phyloP scores from a whole-genome alignment of 2,797 vertebrate species.

The Muraenolepis orangiensis region DNA sequence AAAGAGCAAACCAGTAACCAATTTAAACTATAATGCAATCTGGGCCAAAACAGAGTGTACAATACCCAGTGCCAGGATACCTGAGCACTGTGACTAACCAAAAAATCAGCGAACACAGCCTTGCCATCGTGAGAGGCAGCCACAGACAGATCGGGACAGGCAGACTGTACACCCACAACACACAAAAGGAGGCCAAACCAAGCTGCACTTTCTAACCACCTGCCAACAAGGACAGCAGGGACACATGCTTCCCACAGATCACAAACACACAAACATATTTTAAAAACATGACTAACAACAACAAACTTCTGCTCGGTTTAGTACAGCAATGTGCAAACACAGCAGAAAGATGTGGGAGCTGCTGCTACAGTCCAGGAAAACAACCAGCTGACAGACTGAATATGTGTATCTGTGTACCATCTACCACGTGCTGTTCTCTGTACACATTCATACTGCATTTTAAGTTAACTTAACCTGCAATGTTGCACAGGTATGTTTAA shows the following conservation, averaged over 20 bases:
- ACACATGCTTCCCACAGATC: neutral
- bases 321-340: constrained; percentile 2
- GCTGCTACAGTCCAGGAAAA: neutral
- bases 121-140: neutral
- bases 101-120: neutral
- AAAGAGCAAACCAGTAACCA: neutral
- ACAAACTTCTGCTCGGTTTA: neutral
- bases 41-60: neutral
- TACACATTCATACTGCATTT: too few relatives aligned
- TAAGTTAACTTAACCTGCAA: too few relatives aligned
- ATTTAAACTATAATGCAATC: neutral
- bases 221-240: neutral
- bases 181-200: neutral
- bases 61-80: neutral
- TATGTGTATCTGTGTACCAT: neutral
- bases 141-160: neutral
- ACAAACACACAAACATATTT: neutral
- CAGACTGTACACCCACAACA: constrained; percentile 2
- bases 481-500: too few relatives aligned
- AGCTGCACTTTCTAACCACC: constrained; percentile 3
- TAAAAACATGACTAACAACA: neutral
- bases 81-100: neutral
- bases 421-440: neutral
- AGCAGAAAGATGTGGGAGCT: neutral
- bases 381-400: neutral